These are phyloP conservation scores for Dasypus novemcinctus DNA, from an alignment of 2,113 vertebrate genomes.

Conservation along the genomic window DNA sequence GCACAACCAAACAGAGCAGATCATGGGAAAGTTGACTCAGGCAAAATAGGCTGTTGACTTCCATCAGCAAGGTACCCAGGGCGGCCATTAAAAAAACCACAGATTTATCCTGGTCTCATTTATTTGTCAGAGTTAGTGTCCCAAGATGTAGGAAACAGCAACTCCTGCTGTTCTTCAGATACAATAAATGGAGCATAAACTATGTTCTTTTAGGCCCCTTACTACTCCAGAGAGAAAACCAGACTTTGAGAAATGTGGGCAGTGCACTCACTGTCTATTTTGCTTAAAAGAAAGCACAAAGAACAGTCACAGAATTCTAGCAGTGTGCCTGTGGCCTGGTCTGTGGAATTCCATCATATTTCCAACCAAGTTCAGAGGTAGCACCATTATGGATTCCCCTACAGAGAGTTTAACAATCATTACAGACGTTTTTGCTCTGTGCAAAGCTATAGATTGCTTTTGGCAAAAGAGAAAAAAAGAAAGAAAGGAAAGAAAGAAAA, in stretches of 20 bases:
- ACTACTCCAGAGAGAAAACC: not conserved
- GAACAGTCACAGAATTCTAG: not conserved
- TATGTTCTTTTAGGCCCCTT: not conserved
- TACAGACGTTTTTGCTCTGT: not conserved
- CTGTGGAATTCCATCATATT: not conserved
- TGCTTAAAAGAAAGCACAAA: slow-evolving; percentile 25
- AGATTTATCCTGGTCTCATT: slow-evolving; percentile 47
- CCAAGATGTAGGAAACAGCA: slow-evolving; percentile 45
- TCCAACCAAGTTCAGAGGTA: not conserved
- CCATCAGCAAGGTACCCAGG: not conserved
- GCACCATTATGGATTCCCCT: not conserved
- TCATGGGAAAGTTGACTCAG: not conserved
- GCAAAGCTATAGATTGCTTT: slow-evolving; percentile 8
- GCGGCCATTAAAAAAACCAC: not conserved
- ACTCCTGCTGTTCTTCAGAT: not conserved
- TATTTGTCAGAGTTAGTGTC: slow-evolving; percentile 42
- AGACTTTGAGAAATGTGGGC: slow-evolving; percentile 23
- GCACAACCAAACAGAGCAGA: not conserved
- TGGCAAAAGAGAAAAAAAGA: not conserved
- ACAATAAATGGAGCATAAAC: slow-evolving; percentile 55
- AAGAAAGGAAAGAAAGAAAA: no score
- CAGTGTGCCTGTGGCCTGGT: not conserved
- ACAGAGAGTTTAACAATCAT: not conserved
- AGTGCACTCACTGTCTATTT: not conserved
- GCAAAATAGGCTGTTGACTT: slow-evolving; percentile 10